These are phyloP conservation scores for Helicoverpa assulta DNA, from an alignment of 2,888 invertebrate species.

Conservation along the genomic window DNA sequence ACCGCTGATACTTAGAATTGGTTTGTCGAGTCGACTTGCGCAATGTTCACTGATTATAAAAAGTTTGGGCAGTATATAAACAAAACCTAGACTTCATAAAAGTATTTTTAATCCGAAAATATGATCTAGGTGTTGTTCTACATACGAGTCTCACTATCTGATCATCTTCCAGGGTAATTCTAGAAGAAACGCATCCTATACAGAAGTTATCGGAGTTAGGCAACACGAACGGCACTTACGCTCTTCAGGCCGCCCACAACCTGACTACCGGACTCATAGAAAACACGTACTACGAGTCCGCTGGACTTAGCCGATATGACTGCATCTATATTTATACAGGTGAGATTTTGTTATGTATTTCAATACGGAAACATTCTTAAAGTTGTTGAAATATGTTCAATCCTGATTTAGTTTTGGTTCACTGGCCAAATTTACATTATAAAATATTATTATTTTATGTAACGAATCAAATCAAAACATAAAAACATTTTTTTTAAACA, in stretches of 20 bases:
- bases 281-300: conserved; percentile 65
- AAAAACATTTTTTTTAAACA: too few relatives aligned
- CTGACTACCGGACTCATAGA: conserved; percentile 67
- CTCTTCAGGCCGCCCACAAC: conserved; percentile 55
- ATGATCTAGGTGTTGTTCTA: background rate
- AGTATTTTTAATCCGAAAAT: background rate
- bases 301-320: conserved; percentile 77
- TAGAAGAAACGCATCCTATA: conserved; percentile 82
- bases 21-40: too few relatives aligned
- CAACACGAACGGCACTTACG: conserved; percentile 48
- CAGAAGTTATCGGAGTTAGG: conserved; percentile 51
- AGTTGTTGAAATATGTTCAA: background rate
- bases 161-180: conserved; percentile 88
- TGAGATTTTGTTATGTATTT: conserved; percentile 62
- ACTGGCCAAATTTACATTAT: too few relatives aligned
- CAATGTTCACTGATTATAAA: too few relatives aligned
- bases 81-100: too few relatives aligned
- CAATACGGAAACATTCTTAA: background rate
- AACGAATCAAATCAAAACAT: too few relatives aligned
- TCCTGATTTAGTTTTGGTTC: background rate
- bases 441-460: too few relatives aligned
- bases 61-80: too few relatives aligned
- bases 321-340: conserved; percentile 88
- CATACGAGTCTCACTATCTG: background rate
- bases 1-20: too few relatives aligned